Evolutionary conservation across 2,797 vertebrate genomes (phyloP).

Genomic region (Anniella stebbinsi): DNA sequence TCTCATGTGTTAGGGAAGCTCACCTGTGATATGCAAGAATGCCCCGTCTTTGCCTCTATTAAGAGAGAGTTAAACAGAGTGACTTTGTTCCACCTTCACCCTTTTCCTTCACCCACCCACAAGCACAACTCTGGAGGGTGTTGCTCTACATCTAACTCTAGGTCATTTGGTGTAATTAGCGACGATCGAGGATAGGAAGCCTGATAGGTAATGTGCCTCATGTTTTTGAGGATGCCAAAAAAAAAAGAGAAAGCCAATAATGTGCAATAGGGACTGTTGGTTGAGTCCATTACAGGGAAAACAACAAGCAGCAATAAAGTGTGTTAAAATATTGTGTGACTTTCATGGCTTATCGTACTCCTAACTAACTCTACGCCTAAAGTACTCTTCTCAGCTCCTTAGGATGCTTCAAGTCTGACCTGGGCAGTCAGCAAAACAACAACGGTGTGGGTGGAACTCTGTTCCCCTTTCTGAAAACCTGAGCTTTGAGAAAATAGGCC

Average conservation of each 20-base stretch:
- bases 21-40: not conserved
- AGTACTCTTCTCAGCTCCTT: not conserved
- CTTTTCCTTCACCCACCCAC: not conserved
- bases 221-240: slow-evolving; percentile 72
- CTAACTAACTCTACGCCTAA: too few relatives aligned
- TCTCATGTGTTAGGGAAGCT: not conserved
- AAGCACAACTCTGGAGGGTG: not conserved
- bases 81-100: not conserved
- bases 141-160: slow-evolving; percentile 6
- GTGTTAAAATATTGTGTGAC: slow-evolving; percentile 45
- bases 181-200: slow-evolving; percentile 19
- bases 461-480: too few relatives aligned
- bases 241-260: slow-evolving; percentile 56
- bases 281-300: slow-evolving; percentile 73
- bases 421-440: not conserved
- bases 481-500: too few relatives aligned
- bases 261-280: slow-evolving; percentile 70
- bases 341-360: too few relatives aligned
- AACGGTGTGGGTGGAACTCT: too few relatives aligned
- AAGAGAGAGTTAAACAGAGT: not conserved
- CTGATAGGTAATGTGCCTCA: slow-evolving; percentile 22
- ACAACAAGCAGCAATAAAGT: slow-evolving; percentile 77
- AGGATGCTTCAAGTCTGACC: not conserved
- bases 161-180: slow-evolving; percentile 6
- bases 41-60: not conserved